Base-by-base conservation (phyloP, 2,888 invertebrate genomes). In the Glyphotaelius pellucidus region DNA sequence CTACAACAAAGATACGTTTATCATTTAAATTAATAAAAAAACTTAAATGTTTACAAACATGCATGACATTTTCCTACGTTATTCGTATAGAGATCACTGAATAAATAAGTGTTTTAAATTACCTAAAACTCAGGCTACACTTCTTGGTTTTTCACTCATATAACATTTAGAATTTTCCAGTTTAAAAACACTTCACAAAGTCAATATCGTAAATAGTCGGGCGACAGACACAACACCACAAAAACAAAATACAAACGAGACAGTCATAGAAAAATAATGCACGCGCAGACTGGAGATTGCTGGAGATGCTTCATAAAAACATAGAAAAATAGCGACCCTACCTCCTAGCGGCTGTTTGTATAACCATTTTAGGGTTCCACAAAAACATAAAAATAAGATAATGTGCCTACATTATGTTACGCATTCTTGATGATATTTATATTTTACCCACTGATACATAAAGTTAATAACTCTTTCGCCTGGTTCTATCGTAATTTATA, bases 11-110 rank as follows among this genome's bases (percentile, higher is more conserved):
- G 67, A 67, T 9, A 67, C 67, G 7, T 67, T 67, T 67, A 67
- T 9, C 67, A 47, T 47, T 47, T 47, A 47, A 2, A 47, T 67
- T 7, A 67, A 25, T 7, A 7, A 91, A 91, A 91, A 89, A 91
- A 91, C 52, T 47, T 79, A 88, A 47, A 85, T 92, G 92, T 92
- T 92, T 92, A 92, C 92, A 92, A 92, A 92, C 92, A 92, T 42
- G 88, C 35, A 80, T 91, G 90, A 89, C 87, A 89, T 84, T 84
- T 79, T 91, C n/a, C 30, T 25, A n/a, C 9, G 25, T 67, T 67
- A n/a, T 67, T 67, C n/a, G 67, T 7, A n/a, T 67, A 52, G 84
- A 90, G 52, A 52, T 79, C 32, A 85, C 67, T 32, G 85, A 67
- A 52, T 85, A 25, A 31, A n/a, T 32, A 67, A 25, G n/a, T n/a